Base-by-base conservation (phyloP, 2,797 vertebrate genomes). In the Syngnathus rostellatus region DNA sequence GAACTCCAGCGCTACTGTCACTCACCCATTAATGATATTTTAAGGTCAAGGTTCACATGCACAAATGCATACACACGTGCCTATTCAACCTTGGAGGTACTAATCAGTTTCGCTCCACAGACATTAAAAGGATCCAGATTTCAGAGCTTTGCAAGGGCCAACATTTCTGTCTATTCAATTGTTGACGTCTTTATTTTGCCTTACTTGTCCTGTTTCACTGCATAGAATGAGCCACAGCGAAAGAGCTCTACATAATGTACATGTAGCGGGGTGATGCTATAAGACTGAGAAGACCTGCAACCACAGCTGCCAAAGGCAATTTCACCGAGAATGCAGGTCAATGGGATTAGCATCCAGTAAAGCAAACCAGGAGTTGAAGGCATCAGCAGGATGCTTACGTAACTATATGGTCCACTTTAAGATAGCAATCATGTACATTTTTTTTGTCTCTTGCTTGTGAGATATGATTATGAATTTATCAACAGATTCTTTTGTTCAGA, bases 111-210 rank as follows among this genome's bases (percentile, higher is more conserved):
- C 72, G 72, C 82, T 82, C 68, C 54, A 37, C 79, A 82, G 87
- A 77, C 84, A 86, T 83, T 78, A 89, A 90, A 84, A 69, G 83
- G 79, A 79, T 74, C 81, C 88, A 89, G 81, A 89, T 87, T 87
- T 84, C 85, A 84, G 75, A 57, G 55, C 75, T 77, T 72, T 63
- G 67, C 62, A 66, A 64, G 66, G 39, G 64, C 58, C 51, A 46
- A 43, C 62, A 4, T 76, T 67, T 76, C 73, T 73, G 70, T 77
- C 77, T 76, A 64, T 69, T 54, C 55, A 71, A 37, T 72, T 77
- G 68, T 78, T 67, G 67, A 58, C 62, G 62, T 67, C 66, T 70
- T 68, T 76, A 60, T 70, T 41, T 37, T 67, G 46, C 64, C 58
- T 25, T 74, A 66, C 66, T 77, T 65, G 21, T 78, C 70, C 53